Conservation (phyloP, 2,797 vertebrate genomes). For the Lophotriccus pileatus region DNA sequence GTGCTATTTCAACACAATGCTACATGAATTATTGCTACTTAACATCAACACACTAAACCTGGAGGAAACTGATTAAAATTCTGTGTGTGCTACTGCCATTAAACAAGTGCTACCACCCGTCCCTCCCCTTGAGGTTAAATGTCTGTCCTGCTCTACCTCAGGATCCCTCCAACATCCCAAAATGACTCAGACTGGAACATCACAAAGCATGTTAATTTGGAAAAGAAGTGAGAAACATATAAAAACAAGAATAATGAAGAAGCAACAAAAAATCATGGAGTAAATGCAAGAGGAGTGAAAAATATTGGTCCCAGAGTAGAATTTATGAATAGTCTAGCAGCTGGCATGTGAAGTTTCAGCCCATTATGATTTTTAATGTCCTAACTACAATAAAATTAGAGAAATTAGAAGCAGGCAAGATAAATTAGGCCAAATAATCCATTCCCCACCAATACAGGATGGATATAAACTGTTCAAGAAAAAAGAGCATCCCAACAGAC, state of each 20-base stretch:
- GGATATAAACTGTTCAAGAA: neutral
- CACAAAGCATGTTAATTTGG: neutral
- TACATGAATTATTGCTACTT: neutral
- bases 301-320: constrained; percentile 11
- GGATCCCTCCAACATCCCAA: neutral
- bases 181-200: neutral
- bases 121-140: neutral
- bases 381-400: neutral
- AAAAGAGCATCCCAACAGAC: neutral
- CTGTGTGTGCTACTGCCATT: neutral
- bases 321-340: neutral
- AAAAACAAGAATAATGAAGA: neutral
- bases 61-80: neutral
- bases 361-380: constrained; percentile 13
- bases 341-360: constrained; percentile 2
- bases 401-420: neutral
- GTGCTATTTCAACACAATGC: neutral
- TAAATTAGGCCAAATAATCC: neutral
- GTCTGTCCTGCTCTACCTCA: neutral
- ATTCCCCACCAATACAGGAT: neutral
- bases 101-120: neutral
- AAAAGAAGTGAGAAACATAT: neutral
- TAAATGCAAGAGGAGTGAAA: neutral
- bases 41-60: neutral
- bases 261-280: neutral